These are phyloP conservation scores for Drosophila willistoni DNA, from an alignment of 1,140 invertebrate genomes.

Conservation along the genomic window DNA sequence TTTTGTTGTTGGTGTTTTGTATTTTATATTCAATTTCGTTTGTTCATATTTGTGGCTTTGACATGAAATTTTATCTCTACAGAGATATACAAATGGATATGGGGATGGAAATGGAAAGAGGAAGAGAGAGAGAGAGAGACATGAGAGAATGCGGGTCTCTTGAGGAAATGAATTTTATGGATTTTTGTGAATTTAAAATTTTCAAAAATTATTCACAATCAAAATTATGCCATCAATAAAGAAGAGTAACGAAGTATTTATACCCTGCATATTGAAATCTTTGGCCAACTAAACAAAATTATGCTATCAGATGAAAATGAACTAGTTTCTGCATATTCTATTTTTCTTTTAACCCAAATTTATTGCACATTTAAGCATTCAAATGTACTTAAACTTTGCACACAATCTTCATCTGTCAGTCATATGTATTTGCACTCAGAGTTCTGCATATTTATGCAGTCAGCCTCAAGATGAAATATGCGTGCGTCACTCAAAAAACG, in stretches of 20 bases:
- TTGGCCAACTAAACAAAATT: no score
- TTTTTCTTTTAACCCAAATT: not conserved
- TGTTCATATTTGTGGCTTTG: slow-evolving; percentile 18
- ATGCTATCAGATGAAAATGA: no score
- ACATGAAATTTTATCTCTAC: slow-evolving; percentile 5
- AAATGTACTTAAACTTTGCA: not conserved
- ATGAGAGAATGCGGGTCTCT: not conserved
- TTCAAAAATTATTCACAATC: not conserved
- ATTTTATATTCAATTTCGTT: slow-evolving; percentile 56
- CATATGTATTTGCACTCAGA: slow-evolving; percentile 1
- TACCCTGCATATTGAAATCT: not conserved
- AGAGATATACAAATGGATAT: not conserved
- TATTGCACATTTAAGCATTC: not conserved
- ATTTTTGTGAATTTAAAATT: not conserved
- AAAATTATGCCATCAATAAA: not conserved
- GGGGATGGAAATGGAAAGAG: not conserved
- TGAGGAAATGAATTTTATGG: not conserved
- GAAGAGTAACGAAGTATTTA: not conserved
- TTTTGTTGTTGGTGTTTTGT: not conserved
- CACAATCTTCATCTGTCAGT: not conserved
- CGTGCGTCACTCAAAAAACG: slow-evolving; percentile 9
- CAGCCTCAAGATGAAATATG: slow-evolving; percentile 13
- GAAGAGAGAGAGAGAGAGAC: not conserved
- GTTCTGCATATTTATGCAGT: slow-evolving; percentile 8
- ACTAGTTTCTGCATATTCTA: no score